Evolutionary conservation across 35 echinoderm and acorn worm genomes (phyloP), one percentile per base, ranked within the genome.

Genomic region (Apostichopus parvimensis): DNA sequence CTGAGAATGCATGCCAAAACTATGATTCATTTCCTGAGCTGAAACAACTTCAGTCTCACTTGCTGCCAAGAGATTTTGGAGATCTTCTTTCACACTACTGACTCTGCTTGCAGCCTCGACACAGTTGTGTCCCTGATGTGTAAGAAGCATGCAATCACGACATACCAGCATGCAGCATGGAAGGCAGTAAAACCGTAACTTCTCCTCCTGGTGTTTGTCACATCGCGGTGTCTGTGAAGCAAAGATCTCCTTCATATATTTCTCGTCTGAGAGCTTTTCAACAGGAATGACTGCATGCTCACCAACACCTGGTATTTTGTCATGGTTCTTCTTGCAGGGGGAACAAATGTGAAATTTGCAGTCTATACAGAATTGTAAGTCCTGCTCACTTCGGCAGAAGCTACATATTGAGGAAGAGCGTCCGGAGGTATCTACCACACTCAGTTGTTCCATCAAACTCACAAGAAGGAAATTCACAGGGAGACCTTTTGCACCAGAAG

Each of bases 101-200:
- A 61, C 58, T 72, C 28, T 72, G 9, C 12, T 4, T 20, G 26
- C 68, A 28, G 68, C 86, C 21, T 88, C 23, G 10, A n/a, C 21
- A 72, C 86, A 88, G 18, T 88, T 8, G 64, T 88, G 86, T 10
- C 86, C 68, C 23, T 52, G 77, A 34, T 94, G 93, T 11, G 62
- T 83, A 24, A 94, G 20, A n/a, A 83, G 18, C 45, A 58, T 83
- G 54, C 80, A 83, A 58, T 84, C 81, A 4, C 81, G 81, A 23
- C 81, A 84, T 8, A 84, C 10, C 6, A 84, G 52, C 55, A 59
- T 54, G 17, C 54, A 55, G 24, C 81, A 84, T 5, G 12, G 20
- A n/a, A 59, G 17, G 52, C 81, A 84, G 55, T 84, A 84, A 58
- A 84, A 84, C 8, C 52, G 7, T 18, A 84, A 23, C 52, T 84